Conservation (phyloP, 1,140 invertebrate species). For the Lucilia cuprina region DNA sequence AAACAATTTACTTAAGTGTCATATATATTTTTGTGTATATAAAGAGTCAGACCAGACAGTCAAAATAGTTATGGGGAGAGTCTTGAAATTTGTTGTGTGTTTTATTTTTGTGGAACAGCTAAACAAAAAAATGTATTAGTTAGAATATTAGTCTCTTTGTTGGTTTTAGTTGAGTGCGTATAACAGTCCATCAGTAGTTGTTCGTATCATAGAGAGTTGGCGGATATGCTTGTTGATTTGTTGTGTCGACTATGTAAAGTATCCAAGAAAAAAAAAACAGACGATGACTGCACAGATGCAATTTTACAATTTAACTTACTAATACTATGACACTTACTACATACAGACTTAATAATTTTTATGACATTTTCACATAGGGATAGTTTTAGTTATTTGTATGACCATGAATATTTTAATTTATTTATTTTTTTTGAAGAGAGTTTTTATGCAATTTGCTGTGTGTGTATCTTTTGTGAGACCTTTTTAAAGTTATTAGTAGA, state of each 20-base stretch:
- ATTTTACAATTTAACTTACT: background rate
- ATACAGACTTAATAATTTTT: background rate
- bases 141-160: background rate
- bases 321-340: background rate
- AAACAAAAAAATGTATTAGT: background rate
- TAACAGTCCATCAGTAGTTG: background rate
- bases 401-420: constrained; percentile 6
- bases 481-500: background rate
- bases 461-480: background rate
- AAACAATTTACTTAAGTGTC: background rate
- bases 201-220: constrained; percentile 11
- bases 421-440: constrained; percentile 12
- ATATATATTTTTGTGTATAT: background rate
- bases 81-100: background rate
- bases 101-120: too few relatives aligned
- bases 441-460: background rate
- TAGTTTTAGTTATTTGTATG: background rate
- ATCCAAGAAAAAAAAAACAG: background rate
- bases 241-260: background rate
- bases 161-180: background rate
- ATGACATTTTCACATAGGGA: background rate
- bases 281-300: background rate
- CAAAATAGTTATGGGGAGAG: background rate
- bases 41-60: background rate
- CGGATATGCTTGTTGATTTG: constrained; percentile 27